Percentiles rank a stretch among this genome's conserved stretches.
Conservation (phyloP, 2,888 invertebrate genomes). For the Galerucella pusilla region DNA sequence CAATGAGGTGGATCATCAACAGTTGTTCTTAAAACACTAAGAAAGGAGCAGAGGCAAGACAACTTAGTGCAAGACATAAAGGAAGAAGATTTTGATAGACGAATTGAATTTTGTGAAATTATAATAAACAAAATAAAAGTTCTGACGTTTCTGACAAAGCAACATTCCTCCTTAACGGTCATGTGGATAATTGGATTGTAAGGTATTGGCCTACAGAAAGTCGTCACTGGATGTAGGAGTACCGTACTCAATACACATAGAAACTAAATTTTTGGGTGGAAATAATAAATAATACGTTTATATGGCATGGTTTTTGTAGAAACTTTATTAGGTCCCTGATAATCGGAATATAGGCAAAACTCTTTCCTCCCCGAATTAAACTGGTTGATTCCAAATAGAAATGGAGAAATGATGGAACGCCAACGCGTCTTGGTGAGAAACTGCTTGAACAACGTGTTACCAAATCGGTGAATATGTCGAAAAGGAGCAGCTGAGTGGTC, state of each 20-base stretch:
- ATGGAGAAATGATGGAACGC: slow-evolving; percentile 29
- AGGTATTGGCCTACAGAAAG: slow-evolving; percentile 30
- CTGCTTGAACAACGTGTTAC: neutral
- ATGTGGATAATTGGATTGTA: slow-evolving; percentile 23
- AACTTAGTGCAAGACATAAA: no score
- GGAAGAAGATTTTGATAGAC: neutral
- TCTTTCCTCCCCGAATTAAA: slow-evolving; percentile 30
- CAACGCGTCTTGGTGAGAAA: slow-evolving; percentile 19
- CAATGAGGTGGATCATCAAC: no score
- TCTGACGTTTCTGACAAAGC: slow-evolving; percentile 31
- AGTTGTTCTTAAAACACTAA: no score
- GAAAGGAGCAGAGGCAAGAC: no score
- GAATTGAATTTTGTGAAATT: slow-evolving; percentile 19
- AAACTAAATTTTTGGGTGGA: slow-evolving; percentile 4
- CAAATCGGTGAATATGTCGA: slow-evolving; percentile 30
- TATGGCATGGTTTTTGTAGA: slow-evolving; percentile 32
- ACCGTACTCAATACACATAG: slow-evolving; percentile 22
- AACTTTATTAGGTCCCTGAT: slow-evolving; percentile 29
- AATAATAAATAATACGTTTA: slow-evolving; percentile 32
- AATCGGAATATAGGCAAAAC: slow-evolving; percentile 23
- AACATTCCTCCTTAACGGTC: slow-evolving; percentile 30
- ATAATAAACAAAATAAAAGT: slow-evolving; percentile 31
- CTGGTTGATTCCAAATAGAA: slow-evolving; percentile 30
- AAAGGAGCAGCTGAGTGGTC: slow-evolving; percentile 40
- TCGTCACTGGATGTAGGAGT: slow-evolving; percentile 30